Percentiles rank a stretch among this genome's conserved stretches.
These are phyloP conservation scores for Margarornis squamiger DNA, from an alignment of 2,797 vertebrate species.

Conservation along the genomic window DNA sequence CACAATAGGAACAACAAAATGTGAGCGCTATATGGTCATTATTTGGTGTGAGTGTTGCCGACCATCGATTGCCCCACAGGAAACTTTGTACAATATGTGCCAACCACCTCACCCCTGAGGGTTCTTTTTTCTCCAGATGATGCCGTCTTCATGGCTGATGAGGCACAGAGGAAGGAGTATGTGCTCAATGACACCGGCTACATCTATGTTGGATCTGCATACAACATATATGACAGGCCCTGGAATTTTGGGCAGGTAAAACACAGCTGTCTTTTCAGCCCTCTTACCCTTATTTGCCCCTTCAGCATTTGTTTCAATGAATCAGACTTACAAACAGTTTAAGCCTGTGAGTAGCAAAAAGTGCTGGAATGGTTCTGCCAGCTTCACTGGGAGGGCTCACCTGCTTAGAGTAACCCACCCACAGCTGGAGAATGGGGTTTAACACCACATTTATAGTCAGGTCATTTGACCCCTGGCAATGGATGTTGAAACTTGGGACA, in stretches of 20 bases:
- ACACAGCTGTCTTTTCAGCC: accelerated
- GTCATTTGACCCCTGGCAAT: not conserved
- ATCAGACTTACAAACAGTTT: not conserved
- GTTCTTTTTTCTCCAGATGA: slow-evolving; percentile 56
- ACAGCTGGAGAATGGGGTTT: not conserved
- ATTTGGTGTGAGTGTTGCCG: not conserved
- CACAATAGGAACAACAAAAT: not conserved
- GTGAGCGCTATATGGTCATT: not conserved
- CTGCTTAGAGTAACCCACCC: not conserved
- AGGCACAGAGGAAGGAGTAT: slow-evolving; percentile 58
- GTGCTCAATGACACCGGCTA: slow-evolving; percentile 69
- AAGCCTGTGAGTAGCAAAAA: not conserved
- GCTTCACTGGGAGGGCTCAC: not conserved
- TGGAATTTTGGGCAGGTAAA: slow-evolving; percentile 79
- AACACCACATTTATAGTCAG: not conserved
- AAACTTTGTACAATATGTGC: not conserved
- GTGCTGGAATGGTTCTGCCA: not conserved
- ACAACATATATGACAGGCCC: slow-evolving; percentile 52
- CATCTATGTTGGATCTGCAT: slow-evolving; percentile 65
- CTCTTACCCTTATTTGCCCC: not conserved
- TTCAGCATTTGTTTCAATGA: not conserved
- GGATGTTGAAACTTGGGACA: not conserved
- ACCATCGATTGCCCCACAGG: not conserved
- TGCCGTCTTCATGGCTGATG: slow-evolving; percentile 30
- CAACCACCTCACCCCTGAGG: not conserved